Conservation (phyloP, 2,888 invertebrate species). For the Stenotaenia linearis region DNA sequence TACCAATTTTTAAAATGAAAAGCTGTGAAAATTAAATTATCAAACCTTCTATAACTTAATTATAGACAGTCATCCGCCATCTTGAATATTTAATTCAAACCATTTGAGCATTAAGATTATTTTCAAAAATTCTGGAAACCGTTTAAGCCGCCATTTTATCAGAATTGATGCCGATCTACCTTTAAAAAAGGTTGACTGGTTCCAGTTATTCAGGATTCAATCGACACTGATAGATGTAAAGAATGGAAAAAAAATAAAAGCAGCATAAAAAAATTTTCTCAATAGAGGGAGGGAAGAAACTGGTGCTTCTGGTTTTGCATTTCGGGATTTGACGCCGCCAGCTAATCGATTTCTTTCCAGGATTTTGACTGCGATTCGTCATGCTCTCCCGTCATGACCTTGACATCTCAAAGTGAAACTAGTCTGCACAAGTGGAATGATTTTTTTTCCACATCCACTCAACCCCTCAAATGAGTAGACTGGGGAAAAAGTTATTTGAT, state of each 20-base stretch:
- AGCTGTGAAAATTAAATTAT: no score
- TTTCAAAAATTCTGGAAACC: no score
- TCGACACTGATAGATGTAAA: not conserved
- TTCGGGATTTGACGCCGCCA: constrained; percentile 14
- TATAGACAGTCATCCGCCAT: no score
- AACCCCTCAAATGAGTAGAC: not conserved
- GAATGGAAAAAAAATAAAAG: not conserved
- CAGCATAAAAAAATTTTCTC: not conserved
- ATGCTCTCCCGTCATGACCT: constrained; percentile 15
- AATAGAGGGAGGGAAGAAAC: constrained; percentile 17
- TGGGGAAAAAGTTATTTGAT: no score
- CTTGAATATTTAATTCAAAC: no score
- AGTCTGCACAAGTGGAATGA: not conserved
- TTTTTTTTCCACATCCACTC: not conserved
- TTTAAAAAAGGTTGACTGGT: not conserved
- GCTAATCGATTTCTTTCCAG: constrained; percentile 19
- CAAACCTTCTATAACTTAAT: no score
- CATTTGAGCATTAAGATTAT: not conserved
- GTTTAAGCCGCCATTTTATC: not conserved
- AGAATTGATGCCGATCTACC: not conserved
- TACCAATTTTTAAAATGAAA: no score
- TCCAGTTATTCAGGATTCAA: not conserved
- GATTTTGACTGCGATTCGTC: constrained; percentile 19
- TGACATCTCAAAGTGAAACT: constrained; percentile 11
- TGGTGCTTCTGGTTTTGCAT: constrained; percentile 19